Evolutionary conservation across 1,140 invertebrate species (phyloP), one percentile per base, ranked within the genome.

Genomic region (Drosophila ananassae): DNA sequence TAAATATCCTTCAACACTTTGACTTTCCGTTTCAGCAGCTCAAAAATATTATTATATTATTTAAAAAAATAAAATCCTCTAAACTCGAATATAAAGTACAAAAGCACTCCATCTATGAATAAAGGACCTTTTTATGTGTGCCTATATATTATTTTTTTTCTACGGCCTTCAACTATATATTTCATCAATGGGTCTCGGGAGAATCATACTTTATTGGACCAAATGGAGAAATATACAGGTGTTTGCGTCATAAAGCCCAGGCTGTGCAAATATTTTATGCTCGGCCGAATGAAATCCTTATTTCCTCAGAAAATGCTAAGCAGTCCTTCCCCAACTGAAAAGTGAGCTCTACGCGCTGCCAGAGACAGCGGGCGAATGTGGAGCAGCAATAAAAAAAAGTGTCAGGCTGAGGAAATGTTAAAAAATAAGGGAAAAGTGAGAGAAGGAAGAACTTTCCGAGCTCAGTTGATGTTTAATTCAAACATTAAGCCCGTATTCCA

Each of bases 321-420:
- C 51, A 59, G 79, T 60, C 46, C 62, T 62, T 48, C 41, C 30
- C 17, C 13, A 32, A 21, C 44, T 21, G 10, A 24, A 17, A 74
- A 44, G 24, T 17, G 17, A 51, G 67, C 48, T 79, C 66, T 51
- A 39, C 50, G 37, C 77, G 51, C 59, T 57, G 73, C 60, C 67
- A 80, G 56, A 79, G 80, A 62, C 72, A 67, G 48, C 61, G 51
- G 44, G 51, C 62, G 41, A 84, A 84, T 84, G 81, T 85, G 63
- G 77, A 79, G 69, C 81, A 44, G 85, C 51, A 21, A 41, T 39
- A 68, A 50, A 24, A 30, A 17, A 47, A 81, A 77, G 53, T 59
- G 32, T 39, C 58, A 47, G 56, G 75, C 50, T 77, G 54, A 67
- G 78, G 52, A 59, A 67, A 76, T 37, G 67, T 46, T 50, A 47